Conservation (phyloP, 2,888 invertebrate genomes). For the Eremobia ochroleuca region DNA sequence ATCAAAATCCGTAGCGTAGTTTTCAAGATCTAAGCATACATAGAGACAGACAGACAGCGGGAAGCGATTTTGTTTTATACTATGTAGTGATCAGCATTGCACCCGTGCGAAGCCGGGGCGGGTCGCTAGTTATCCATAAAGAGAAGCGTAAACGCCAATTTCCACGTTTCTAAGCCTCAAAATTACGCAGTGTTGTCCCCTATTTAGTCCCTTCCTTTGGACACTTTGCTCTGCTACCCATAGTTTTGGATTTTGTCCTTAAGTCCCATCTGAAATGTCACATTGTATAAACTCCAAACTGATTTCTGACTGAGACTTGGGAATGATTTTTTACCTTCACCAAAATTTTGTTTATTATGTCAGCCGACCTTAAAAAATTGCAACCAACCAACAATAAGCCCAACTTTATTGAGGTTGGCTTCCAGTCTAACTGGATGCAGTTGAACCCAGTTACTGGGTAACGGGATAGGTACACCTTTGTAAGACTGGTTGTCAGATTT, state of each 20-base stretch:
- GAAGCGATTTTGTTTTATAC: too few species aligned
- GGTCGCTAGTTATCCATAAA: too few species aligned
- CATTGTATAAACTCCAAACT: background rate
- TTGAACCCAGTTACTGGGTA: background rate
- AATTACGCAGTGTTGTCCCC: too few species aligned
- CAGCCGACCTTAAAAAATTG: too few species aligned
- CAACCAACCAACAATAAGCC: background rate
- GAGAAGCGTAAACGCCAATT: too few species aligned
- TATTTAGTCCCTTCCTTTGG: too few species aligned
- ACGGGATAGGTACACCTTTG: background rate
- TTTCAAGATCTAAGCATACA: too few species aligned
- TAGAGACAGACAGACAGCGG: too few species aligned
- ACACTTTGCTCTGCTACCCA: background rate
- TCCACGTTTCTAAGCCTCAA: too few species aligned
- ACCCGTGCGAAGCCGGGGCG: too few species aligned
- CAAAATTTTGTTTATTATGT: background rate
- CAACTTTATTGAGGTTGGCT: background rate
- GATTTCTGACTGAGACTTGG: background rate
- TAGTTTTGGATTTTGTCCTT: background rate
- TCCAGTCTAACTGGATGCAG: background rate
- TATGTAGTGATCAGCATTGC: too few species aligned
- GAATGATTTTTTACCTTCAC: background rate
- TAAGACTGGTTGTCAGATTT: background rate
- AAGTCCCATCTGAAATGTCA: background rate
- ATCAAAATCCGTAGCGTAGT: too few species aligned